Evolutionary conservation across 2,113 vertebrate genomes (phyloP), one percentile per base, ranked within the genome.

Genomic region (Smithornis capensis): DNA sequence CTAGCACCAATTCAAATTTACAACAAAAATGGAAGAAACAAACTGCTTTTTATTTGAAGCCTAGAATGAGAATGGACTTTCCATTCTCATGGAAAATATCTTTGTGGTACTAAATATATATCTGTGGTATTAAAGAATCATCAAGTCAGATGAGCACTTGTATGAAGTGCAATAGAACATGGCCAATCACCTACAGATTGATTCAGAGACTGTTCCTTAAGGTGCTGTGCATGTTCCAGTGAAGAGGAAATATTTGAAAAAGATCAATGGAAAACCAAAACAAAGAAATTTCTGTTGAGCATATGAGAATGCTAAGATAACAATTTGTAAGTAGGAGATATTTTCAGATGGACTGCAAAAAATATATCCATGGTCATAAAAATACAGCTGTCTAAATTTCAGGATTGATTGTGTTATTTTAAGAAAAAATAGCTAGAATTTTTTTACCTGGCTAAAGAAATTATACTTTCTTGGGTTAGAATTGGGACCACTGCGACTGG

Each of bases 161-260:
- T 17, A 67, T 62, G 16, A 55, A 0, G 0, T 50, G 7, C 38
- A 50, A n/a, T 4, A 59, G 17, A 42, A 76, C n/a, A 57, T 22
- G 50, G 44, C 23, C 12, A 24, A 7, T 33, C 45, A 35, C 7
- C 40, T 52, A 19, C 0, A 1, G 2, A 8, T n/a, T 40, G 13
- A 59, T 75, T 63, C 35, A 50, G 14, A 67, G 27, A 17, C 19
- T 57, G 25, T 25, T 78, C 42, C 25, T 37, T 53, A 59, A 64
- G 42, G 17, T 57, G 21, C 8, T 55, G 25, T 52, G 10, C 7
- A 19, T 27, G 7, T 57, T 78, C 11, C 50, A 67, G 7, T 42
- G 38, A 88, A 63, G 35, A 83, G 8, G 11, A 85, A 79, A 79
- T 62, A 52, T 45, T 71, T 68, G 12, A 55, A 44, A 85, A 90